Evolutionary conservation across 2,113 vertebrate species (phyloP).

Genomic region (Anguilla rostrata): DNA sequence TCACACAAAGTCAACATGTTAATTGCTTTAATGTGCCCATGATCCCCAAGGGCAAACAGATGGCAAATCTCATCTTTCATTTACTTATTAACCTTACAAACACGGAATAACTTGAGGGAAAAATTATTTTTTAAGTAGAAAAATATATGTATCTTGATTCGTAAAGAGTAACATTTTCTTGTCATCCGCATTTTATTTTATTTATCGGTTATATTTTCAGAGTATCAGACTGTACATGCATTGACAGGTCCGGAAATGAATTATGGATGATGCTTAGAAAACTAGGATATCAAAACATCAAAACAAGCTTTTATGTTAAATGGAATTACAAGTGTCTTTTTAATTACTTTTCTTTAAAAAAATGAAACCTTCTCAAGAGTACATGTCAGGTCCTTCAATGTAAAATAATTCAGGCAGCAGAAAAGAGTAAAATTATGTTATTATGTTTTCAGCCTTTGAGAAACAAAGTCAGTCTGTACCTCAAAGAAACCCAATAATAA

Average conservation of each 20-base stretch:
- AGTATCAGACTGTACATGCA: conserved; percentile 34
- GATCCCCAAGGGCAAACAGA: conserved; percentile 63
- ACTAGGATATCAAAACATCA: neutral
- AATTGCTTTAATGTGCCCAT: conserved; percentile 68
- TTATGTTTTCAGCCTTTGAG: conserved; percentile 38
- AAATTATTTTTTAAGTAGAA: conserved; percentile 50
- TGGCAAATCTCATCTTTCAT: conserved; percentile 71
- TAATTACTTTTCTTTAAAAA: neutral
- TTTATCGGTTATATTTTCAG: conserved; percentile 48
- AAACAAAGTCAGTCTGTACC: conserved; percentile 57
- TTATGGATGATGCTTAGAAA: neutral
- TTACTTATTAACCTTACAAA: conserved; percentile 60
- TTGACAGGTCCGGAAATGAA: neutral
- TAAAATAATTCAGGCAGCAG: neutral
- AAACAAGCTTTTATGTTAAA: neutral
- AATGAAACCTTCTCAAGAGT: neutral
- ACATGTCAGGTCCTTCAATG: neutral
- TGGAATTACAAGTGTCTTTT: neutral
- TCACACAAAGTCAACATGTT: conserved; percentile 63
- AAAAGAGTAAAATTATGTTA: conserved; percentile 15
- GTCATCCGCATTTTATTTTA: conserved; percentile 40
- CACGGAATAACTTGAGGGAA: conserved; percentile 52
- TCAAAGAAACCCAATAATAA: conserved; percentile 48
- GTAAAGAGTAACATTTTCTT: conserved; percentile 52
- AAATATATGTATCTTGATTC: too few relatives aligned